Evolutionary conservation across 2,888 invertebrate genomes (phyloP), one percentile per base, ranked within the genome.

Genomic region (Pollenia amentaria): DNA sequence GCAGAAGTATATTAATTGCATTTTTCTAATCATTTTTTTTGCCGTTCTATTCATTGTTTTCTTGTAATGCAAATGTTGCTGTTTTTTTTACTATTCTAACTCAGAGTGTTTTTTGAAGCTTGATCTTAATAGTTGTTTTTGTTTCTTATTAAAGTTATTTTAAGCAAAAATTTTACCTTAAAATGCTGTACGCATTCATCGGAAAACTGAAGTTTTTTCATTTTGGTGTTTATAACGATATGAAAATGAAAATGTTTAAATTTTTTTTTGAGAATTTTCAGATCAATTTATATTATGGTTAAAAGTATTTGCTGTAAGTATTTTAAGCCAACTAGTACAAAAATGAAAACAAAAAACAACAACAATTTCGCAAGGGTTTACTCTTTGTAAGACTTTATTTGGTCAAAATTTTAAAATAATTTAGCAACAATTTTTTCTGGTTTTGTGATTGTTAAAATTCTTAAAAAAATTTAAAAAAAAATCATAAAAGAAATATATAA

Each of bases 131-230:
- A n/a, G 40, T 14, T 76, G 18, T 29, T 29, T 53, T 21, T 0
- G n/a, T 64, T 64, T 18, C 42, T 42, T 70, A 48, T n/a, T 18
- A 53, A 14, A 55, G n/a, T 55, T 2, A 40, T 12, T 29, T 29
- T 6, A n/a, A 18, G 14, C 3, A 70, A 62, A 51, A 60, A 14
- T 9, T 18, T 4, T 21, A 38, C n/a, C 7, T 8, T 9, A 29
- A 60, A 42, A 18, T 60, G 2, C 51, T 67, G 57, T 62, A 84
- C 78, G 78, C 79, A 84, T 78, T 73, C 84, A 78, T 12, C 72
- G 69, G 79, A 79, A 84, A 75, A 60, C 67, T 70, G 1, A 12
- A 40, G 8, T 62, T 62, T 62, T 73, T 38, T 29, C 38, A 14
- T 46, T 57, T 29, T 42, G 12, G n/a, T 65, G 60, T 72, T 46